These are phyloP conservation scores for Neopipo cinnamomea DNA, from an alignment of 2,113 vertebrate genomes.

Conservation along the genomic window DNA sequence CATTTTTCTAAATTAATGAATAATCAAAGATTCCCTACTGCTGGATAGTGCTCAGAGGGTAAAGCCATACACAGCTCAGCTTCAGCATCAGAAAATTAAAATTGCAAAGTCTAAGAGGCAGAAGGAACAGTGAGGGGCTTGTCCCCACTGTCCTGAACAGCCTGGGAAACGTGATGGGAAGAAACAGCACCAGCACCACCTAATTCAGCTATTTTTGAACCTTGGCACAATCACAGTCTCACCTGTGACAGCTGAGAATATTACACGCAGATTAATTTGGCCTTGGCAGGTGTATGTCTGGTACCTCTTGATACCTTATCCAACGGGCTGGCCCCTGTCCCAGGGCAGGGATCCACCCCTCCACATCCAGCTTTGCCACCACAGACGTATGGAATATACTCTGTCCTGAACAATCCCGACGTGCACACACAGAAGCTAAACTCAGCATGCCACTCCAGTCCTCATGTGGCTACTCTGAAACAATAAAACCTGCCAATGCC, in stretches of 20 bases:
- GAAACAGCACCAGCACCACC: not conserved
- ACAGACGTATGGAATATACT: accelerated
- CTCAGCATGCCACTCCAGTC: accelerated
- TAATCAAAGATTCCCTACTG: not conserved
- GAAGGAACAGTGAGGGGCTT: not conserved
- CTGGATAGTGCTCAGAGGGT: not conserved
- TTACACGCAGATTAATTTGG: not conserved
- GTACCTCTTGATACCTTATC: not conserved
- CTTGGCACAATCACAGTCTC: not conserved
- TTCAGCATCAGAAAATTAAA: not conserved
- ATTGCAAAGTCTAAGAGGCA: not conserved
- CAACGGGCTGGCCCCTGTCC: not conserved
- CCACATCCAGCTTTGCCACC: not conserved
- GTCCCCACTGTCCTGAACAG: not conserved
- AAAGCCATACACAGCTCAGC: not conserved
- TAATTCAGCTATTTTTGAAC: not conserved
- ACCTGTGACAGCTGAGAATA: not conserved
- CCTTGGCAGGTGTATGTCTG: not conserved
- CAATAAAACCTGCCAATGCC: not conserved
- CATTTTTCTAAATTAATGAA: not conserved
- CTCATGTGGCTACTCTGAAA: not conserved
- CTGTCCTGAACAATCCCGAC: not conserved
- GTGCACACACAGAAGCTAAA: not conserved
- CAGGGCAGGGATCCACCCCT: not conserved
- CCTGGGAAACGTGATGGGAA: not conserved